phyloP scores from a whole-genome alignment of 2,888 invertebrate genomes.

The Lasioglossum oenotherae region DNA sequence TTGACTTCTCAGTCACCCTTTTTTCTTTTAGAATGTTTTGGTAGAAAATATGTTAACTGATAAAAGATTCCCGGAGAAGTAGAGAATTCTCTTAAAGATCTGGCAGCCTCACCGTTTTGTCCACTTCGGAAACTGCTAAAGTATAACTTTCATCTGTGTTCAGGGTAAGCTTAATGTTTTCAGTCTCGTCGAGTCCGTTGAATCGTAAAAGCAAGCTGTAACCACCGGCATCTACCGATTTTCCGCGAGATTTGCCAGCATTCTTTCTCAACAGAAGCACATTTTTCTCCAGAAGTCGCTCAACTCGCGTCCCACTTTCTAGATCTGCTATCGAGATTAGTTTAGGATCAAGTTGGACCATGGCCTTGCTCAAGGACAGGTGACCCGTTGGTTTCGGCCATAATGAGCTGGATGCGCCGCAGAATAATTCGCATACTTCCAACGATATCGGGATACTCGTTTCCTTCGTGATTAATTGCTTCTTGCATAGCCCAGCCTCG shows the following conservation, averaged over 20 bases:
- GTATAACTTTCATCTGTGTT: constrained; percentile 87
- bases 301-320: constrained; percentile 76
- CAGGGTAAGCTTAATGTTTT: constrained; percentile 84
- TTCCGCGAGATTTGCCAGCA: constrained; percentile 21
- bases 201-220: constrained; percentile 69
- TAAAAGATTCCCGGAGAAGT: not conserved
- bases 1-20: not conserved
- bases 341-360: constrained; percentile 85
- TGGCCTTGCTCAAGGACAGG: constrained; percentile 85
- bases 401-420: constrained; percentile 86
- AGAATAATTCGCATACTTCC: constrained; percentile 88
- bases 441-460: constrained; percentile 78
- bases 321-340: constrained; percentile 83
- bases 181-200: constrained; percentile 30
- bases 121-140: constrained; percentile 40
- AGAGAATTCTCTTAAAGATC: not conserved
- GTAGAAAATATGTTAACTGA: not conserved
- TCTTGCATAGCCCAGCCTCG: constrained; percentile 78
- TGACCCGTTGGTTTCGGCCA: constrained; percentile 89
- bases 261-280: constrained; percentile 68
- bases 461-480: constrained; percentile 72
- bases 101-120: constrained; percentile 59
- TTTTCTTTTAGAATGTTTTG: not conserved
- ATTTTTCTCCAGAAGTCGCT: constrained; percentile 72
- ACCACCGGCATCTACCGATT: constrained; percentile 57